Evolutionary conservation across 1,140 invertebrate genomes (phyloP).

Genomic region (honey bee (Apis mellifera)): Amel_HAv3.1 CM009936.2:11245001-11245500

Average conservation of each 20-base stretch:
- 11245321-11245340: neutral
- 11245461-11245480: neutral
- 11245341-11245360: conserved; percentile 18
- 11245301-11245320: neutral
- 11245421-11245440: neutral
- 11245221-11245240: too few species aligned
- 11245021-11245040: neutral
- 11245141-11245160: too few species aligned
- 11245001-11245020: neutral
- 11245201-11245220: too few species aligned
- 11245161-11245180: too few species aligned
- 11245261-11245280: too few species aligned
- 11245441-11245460: neutral
- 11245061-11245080: neutral
- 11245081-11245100: neutral
- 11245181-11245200: too few species aligned
- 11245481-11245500: neutral
- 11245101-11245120: neutral
- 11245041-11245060: neutral
- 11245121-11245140: too few species aligned
- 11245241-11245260: too few species aligned
- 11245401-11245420: neutral
- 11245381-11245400: conserved; percentile 7
- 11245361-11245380: conserved; percentile 19
- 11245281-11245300: too few species aligned